These are phyloP conservation scores for Steatornis caripensis DNA, from an alignment of 2,113 vertebrate species.

Conservation along the genomic window DNA sequence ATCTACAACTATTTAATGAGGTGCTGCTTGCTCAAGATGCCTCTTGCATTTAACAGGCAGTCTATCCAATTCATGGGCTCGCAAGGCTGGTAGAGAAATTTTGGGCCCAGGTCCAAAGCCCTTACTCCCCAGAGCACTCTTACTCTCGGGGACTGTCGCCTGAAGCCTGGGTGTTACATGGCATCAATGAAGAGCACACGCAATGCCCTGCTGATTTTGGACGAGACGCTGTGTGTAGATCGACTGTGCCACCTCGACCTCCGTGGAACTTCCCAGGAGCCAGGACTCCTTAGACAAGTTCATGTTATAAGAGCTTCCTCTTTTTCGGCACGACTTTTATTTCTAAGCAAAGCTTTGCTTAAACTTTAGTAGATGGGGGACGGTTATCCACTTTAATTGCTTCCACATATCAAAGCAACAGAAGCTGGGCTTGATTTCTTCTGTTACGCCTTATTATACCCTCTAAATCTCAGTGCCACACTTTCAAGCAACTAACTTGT, in stretches of 20 bases:
- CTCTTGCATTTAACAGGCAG: background rate
- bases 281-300: background rate
- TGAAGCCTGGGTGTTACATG: background rate
- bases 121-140: background rate
- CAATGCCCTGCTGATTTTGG: rapidly evolving
- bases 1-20: background rate
- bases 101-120: background rate
- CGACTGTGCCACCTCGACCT: rapidly evolving
- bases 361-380: background rate
- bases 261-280: background rate
- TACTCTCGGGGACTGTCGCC: background rate
- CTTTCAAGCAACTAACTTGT: background rate
- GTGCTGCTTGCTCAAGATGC: background rate
- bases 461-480: background rate
- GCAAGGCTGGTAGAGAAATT: background rate
- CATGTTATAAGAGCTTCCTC: background rate
- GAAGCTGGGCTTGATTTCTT: conserved; percentile 20
- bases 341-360: background rate
- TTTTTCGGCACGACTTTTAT: background rate
- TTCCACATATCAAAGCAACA: conserved; percentile 8
- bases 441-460: background rate
- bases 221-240: background rate
- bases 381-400: background rate
- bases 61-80: background rate
- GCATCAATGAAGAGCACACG: background rate